Evolutionary conservation across 2,888 invertebrate genomes (phyloP).

Genomic region (Esperia sulphurella): DNA sequence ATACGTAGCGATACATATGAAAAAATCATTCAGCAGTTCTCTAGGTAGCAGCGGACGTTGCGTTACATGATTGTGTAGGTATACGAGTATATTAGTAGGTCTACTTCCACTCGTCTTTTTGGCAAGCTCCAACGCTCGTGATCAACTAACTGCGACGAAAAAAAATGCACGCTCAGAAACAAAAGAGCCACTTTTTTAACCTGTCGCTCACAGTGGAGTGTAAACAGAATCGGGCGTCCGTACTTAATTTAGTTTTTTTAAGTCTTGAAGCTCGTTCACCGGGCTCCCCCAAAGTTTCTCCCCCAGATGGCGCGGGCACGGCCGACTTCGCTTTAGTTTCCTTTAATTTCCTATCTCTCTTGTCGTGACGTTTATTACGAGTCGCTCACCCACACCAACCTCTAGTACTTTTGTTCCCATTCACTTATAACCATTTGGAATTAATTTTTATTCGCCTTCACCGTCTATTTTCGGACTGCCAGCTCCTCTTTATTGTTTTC

Average conservation of each 20-base stretch:
- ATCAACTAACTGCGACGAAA: conserved; percentile 23
- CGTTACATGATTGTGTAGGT: conserved; percentile 1
- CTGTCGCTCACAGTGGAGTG: conserved; percentile 59
- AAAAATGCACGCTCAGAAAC: conserved; percentile 21
- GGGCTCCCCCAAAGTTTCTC: conserved; percentile 48
- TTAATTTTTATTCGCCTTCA: conserved; percentile 62
- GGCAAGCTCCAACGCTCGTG: conserved; percentile 24
- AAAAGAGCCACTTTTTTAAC: conserved; percentile 48
- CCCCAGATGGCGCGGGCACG: conserved; percentile 61
- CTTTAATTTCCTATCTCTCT: conserved; percentile 74
- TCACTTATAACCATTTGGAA: conserved; percentile 70
- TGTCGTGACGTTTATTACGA: conserved; percentile 70
- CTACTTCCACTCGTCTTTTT: conserved; percentile 19
- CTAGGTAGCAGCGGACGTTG: background rate
- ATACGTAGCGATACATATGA: too few species aligned
- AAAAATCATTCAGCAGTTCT: background rate
- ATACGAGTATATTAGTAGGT: background rate
- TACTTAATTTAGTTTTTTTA: conserved; percentile 65
- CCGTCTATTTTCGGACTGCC: conserved; percentile 61
- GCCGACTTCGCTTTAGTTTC: conserved; percentile 69
- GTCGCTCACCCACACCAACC: conserved; percentile 29
- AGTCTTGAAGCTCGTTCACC: conserved; percentile 31
- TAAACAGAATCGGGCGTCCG: conserved; percentile 60
- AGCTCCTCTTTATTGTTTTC: conserved; percentile 69
- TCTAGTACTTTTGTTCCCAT: conserved; percentile 49